Base-by-base conservation (phyloP, 1,140 invertebrate species). In the Theocolax elegans region DNA sequence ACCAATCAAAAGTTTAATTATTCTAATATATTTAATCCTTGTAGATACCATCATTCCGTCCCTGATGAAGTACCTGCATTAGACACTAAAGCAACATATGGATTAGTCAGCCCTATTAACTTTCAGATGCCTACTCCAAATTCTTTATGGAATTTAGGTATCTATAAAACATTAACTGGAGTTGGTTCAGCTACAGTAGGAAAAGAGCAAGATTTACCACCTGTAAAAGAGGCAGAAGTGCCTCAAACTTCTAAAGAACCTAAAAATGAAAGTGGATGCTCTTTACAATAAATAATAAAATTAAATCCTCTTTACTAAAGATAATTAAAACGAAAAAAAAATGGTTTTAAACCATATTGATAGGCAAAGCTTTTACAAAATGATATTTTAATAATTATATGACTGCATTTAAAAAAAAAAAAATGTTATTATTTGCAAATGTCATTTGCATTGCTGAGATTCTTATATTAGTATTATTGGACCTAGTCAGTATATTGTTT, bases 41-140 rank as follows among this genome's bases (percentile, higher is more conserved):
- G 21, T 73, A 92, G 90, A 75, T 92, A 92, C 75, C 91, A 93
- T 77, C 88, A 93, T 75, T 90, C 88, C 77, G 84, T 92, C 73
- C 89, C 91, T 1, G 85, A 81, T 73, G 90, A 91, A 71, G 80
- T 88, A 67, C 90, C 91, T 51, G 72, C 80, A 35, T 80, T 93
- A 31, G 90, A 92, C 76, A 80, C 88, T n/a, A 87, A 92, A 82
- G 90, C 91, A 40, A 90, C 90, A 2, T 92, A 90, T 81, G 91
- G 91, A 54, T 80, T 93, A 29, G 91, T 90, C 3, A 89, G 88
- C 70, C 89, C 91, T 29, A 90, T 91, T 73, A 87, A 89, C 51
- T 92, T 89, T 79, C 80, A 80, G 65, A 83, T 89, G 72, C 89
- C 91, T 1, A 42, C 83, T 25, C 77, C 85, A 9, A 86, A 87